These are phyloP conservation scores for Aleiodes leptofemur DNA, from an alignment of 2,888 invertebrate genomes.

Conservation along the genomic window DNA sequence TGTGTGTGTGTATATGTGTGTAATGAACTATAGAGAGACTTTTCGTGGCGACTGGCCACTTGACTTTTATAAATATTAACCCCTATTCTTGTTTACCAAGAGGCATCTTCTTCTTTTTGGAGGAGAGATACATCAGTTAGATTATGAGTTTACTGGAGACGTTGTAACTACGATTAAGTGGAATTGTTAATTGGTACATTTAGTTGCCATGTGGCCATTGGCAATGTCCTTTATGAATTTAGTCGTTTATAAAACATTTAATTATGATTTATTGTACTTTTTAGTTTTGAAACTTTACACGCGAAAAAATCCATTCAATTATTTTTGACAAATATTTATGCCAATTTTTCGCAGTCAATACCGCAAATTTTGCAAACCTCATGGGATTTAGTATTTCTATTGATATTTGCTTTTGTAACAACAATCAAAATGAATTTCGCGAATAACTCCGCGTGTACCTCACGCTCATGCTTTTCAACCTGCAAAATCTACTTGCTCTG, in stretches of 20 bases:
- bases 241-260: neutral
- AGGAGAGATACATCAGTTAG: constrained; percentile 4
- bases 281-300: no score
- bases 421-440: no score
- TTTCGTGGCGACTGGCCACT: constrained; percentile 62
- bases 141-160: constrained; percentile 11
- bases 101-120: neutral
- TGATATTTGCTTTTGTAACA: no score
- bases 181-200: constrained; percentile 18
- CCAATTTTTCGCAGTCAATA: no score
- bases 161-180: constrained; percentile 7
- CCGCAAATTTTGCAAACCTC: no score
- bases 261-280: no score
- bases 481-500: no score
- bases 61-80: constrained; percentile 62
- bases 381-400: no score
- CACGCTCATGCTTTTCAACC: no score
- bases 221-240: neutral
- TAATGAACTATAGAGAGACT: constrained; percentile 2
- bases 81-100: constrained; percentile 52
- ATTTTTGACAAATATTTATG: no score
- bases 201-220: neutral
- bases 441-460: no score
- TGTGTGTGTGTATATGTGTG: constrained; percentile 17
- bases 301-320: no score